Percentiles rank a stretch among this genome's conserved stretches.
Evolutionary conservation across 2,888 invertebrate genomes (phyloP).

Genomic region (Apantesis nais): DNA sequence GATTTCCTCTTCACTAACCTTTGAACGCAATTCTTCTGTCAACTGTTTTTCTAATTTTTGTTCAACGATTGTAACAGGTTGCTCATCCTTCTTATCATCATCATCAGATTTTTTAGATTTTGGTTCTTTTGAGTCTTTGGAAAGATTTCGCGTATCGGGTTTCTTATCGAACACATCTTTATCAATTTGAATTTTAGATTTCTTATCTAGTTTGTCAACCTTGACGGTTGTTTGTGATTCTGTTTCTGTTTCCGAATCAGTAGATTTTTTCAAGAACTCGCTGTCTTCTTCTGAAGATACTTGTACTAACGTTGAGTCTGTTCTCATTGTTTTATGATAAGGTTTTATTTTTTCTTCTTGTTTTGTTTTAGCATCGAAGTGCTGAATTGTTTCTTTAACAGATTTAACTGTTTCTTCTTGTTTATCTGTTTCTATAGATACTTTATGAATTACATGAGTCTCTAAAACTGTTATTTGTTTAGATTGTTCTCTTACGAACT

Average conservation of each 20-base stretch:
- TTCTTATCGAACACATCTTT: constrained; percentile 58
- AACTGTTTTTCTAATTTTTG: constrained; percentile 66
- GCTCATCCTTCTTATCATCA: constrained; percentile 61
- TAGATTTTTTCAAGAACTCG: constrained; percentile 82
- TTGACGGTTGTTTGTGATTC: constrained; percentile 82
- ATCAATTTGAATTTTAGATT: constrained; percentile 58
- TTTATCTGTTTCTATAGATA: constrained; percentile 63
- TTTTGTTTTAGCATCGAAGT: constrained; percentile 76
- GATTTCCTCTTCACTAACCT: constrained; percentile 73
- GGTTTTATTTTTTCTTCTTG: constrained; percentile 70
- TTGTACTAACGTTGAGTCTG: constrained; percentile 82
- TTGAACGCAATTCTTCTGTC: constrained; percentile 64
- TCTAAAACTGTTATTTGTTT: constrained; percentile 73
- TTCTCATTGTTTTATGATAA: constrained; percentile 76
- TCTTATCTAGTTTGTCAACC: constrained; percentile 69
- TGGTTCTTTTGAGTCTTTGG: constrained; percentile 64
- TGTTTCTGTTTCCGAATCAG: constrained; percentile 84
- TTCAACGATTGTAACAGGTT: constrained; percentile 52
- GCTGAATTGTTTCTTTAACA: constrained; percentile 80
- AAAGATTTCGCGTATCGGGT: constrained; percentile 52
- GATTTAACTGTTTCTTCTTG: constrained; percentile 71
- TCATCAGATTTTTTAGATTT: constrained; percentile 56
- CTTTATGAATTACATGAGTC: constrained; percentile 63
- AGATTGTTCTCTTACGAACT: constrained; percentile 82
- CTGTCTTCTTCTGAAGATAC: constrained; percentile 84